A percentile compares a stretch with the other conserved stretches of the same genome.
Conservation (phyloP, 2,888 invertebrate species). For the Itoplectis maculator region DNA sequence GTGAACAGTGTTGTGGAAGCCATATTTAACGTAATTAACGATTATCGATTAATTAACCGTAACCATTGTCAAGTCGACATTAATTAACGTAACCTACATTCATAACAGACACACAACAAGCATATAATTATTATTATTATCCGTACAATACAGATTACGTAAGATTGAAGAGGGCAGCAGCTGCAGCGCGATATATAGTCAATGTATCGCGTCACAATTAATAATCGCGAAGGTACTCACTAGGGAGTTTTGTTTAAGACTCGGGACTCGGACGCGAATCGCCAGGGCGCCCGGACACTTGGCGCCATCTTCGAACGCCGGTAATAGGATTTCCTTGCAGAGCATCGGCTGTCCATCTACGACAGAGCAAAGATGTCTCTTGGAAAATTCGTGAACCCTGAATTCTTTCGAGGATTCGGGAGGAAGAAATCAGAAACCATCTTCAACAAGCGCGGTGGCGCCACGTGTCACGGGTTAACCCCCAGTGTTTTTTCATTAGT, state of each 20-base stretch:
- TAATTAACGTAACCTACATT: slow-evolving; percentile 70
- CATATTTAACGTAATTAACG: slow-evolving; percentile 81
- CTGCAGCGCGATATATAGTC: slow-evolving; percentile 63
- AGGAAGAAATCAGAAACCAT: neutral
- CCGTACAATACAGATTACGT: slow-evolving; percentile 69
- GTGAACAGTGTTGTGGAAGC: slow-evolving; percentile 68
- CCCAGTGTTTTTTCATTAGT: slow-evolving; percentile 77
- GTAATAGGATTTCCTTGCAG: neutral
- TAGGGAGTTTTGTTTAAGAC: slow-evolving; percentile 76
- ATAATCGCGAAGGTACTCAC: slow-evolving; percentile 84
- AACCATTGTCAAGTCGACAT: slow-evolving; percentile 73
- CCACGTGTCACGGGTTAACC: slow-evolving; percentile 75
- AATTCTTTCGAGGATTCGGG: neutral
- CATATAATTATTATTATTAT: slow-evolving; percentile 78
- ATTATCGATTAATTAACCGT: slow-evolving; percentile 83
- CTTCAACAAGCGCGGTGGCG: slow-evolving; percentile 49
- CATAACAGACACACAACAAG: slow-evolving; percentile 71
- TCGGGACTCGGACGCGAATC: slow-evolving; percentile 83
- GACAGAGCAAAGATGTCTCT: neutral
- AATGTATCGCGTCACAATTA: slow-evolving; percentile 74
- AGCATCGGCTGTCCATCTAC: neutral
- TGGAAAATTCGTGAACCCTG: slow-evolving; percentile 1
- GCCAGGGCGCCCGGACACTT: slow-evolving; percentile 76
- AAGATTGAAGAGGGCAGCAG: slow-evolving; percentile 61
- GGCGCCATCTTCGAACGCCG: slow-evolving; percentile 30